phyloP scores from a whole-genome alignment of 1,140 invertebrate genomes.

The Pachypsylla venusta region DNA sequence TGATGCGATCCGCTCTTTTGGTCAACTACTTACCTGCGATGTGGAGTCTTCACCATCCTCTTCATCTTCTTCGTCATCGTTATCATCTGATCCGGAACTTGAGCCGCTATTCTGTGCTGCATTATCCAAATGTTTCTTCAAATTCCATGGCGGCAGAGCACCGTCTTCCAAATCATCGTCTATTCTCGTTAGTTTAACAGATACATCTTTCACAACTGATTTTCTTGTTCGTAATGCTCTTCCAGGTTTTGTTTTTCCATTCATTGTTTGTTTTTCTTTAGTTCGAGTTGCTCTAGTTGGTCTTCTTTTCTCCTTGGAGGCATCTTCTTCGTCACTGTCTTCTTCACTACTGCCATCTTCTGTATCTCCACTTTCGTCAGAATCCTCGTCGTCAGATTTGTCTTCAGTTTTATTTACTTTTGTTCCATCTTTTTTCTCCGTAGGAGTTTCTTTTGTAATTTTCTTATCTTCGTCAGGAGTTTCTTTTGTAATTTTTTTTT shows the following conservation, averaged over 20 bases:
- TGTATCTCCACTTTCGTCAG: neutral
- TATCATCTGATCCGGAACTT: too few relatives aligned
- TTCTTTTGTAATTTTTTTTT: neutral
- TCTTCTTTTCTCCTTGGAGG: neutral
- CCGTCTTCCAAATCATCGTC: slow-evolving; percentile 1
- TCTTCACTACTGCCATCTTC: neutral
- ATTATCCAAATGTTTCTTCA: slow-evolving; percentile 4
- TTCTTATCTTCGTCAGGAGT: neutral
- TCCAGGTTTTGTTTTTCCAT: neutral
- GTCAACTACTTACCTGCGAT: neutral
- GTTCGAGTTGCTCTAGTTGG: neutral
- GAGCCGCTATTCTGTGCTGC: neutral
- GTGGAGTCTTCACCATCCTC: neutral
- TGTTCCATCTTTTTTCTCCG: neutral
- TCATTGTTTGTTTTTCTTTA: neutral
- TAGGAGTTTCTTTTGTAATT: neutral
- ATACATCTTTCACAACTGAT: neutral
- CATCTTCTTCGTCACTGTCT: neutral
- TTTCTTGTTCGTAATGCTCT: slow-evolving; percentile 5
- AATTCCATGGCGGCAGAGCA: neutral
- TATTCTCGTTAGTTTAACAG: neutral
- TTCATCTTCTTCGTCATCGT: neutral
- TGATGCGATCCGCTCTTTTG: too few relatives aligned
- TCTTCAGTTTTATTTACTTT: neutral
- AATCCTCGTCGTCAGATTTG: neutral